A percentile compares a stretch with the other conserved stretches of the same genome.
phyloP scores from a whole-genome alignment of 2,797 vertebrate genomes.

The Apodemus agrarius region DNA sequence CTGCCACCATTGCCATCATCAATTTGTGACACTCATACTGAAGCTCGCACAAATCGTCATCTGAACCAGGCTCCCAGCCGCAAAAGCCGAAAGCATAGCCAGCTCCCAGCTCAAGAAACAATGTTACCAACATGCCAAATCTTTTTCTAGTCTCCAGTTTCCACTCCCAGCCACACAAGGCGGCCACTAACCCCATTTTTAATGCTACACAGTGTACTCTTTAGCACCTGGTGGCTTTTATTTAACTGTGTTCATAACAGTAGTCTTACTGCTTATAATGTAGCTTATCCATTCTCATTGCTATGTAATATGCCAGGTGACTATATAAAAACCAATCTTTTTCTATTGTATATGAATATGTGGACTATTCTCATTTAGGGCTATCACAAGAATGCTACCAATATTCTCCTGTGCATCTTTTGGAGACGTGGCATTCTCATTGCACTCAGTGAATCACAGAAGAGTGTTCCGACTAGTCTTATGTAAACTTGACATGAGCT shows the following conservation, averaged over 20 bases:
- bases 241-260: not conserved
- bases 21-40: not conserved
- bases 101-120: conserved; percentile 38
- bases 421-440: not conserved
- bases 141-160: not conserved
- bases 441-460: not conserved
- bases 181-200: not conserved
- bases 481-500: not conserved
- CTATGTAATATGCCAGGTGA: not conserved
- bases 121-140: not conserved
- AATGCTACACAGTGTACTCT: not conserved
- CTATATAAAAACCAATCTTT: not conserved
- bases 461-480: not conserved
- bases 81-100: not conserved
- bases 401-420: not conserved
- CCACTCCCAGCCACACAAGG: not conserved
- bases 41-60: not conserved
- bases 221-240: not conserved
- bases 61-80: not conserved
- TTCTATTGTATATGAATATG: not conserved
- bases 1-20: not conserved
- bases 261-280: not conserved
- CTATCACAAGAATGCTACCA: not conserved
- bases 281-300: not conserved
- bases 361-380: not conserved